Percentiles rank a stretch among this genome's conserved stretches.
Evolutionary conservation across 2,797 vertebrate genomes (phyloP).

Genomic region (Acestrorhynchus altus): DNA sequence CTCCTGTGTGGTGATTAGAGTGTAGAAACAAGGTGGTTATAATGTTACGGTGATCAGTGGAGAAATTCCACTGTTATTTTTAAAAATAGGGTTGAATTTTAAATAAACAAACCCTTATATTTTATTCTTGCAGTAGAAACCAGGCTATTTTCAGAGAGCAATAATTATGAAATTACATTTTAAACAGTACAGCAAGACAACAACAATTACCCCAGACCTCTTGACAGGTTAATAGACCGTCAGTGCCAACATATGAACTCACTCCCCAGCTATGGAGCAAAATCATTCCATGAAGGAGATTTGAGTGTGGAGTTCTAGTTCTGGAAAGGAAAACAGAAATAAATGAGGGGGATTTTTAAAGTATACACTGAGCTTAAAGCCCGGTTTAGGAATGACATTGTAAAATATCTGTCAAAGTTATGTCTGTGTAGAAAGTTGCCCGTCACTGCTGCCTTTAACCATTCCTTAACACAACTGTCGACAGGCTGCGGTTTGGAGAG

Average conservation of each 20-base stretch:
- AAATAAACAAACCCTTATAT: too few relatives aligned
- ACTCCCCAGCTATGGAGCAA: neutral
- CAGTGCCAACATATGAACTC: neutral
- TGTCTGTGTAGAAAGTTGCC: neutral
- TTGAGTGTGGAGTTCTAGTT: neutral
- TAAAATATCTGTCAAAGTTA: slow-evolving; percentile 32
- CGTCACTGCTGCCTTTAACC: slow-evolving; percentile 10
- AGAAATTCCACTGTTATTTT: too few relatives aligned
- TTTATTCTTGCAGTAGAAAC: too few relatives aligned
- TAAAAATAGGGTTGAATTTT: too few relatives aligned
- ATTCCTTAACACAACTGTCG: neutral
- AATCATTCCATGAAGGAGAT: neutral
- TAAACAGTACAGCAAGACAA: too few relatives aligned
- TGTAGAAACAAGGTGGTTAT: too few relatives aligned
- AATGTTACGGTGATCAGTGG: too few relatives aligned
- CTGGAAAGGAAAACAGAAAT: neutral
- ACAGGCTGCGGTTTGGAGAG: neutral
- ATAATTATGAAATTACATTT: too few relatives aligned
- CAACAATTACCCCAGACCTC: too few relatives aligned
- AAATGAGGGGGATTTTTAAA: neutral
- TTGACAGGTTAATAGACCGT: neutral
- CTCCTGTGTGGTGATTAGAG: too few relatives aligned
- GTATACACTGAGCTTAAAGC: neutral
- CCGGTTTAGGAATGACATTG: slow-evolving; percentile 13
- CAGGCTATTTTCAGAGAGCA: too few relatives aligned